Base-by-base conservation (phyloP, 2,113 vertebrate genomes). In the Lamprologus sp. region DNA sequence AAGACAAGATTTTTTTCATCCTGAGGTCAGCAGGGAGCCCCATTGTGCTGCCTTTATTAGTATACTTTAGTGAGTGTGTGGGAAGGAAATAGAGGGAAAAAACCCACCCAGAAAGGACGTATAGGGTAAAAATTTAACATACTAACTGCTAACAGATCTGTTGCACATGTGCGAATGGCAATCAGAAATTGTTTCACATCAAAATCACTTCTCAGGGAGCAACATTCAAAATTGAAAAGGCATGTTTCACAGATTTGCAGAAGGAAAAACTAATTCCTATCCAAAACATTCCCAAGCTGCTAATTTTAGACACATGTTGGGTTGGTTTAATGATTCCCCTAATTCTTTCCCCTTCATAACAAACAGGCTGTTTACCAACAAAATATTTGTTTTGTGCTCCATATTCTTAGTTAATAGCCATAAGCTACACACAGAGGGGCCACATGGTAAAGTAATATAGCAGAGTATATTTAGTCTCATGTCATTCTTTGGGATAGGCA, bases 281-380 rank as follows among this genome's bases (percentile, higher is more conserved):
- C 83, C 83, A 63, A 79, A 84, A 35, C 80, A 81, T 91, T 93
- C 79, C 65, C 51, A 40, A 80, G 51, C 9, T 49, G 81, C 77
- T 90, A 86, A 90, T 90, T 92, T 92, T 93, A 93, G 87, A 92
- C 93, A 93, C 90, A 92, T 93, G 92, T 89, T 92, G 82, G 28
- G 82, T 83, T 92, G 87, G 28, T 84, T 60, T 70, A 82, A 90
- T 83, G 7, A 82, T 26, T 73, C 65, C 14, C 33, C 63, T 40
- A 1, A 15, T 79, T 35, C 6, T 68, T 54, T 6, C 60, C 23
- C 23, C 31, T 17, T 77, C n/a, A 12, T 47, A 17, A 3, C 35
- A 84, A n/a, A 28, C 31, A 5, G 19, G 55, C 14, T 79, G 45
- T 87, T 81, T 82, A 63, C 35, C 58, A 65, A n/a, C 28, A 33